Conservation (phyloP, 2,797 vertebrate species). For the Prunella strophiata region DNA sequence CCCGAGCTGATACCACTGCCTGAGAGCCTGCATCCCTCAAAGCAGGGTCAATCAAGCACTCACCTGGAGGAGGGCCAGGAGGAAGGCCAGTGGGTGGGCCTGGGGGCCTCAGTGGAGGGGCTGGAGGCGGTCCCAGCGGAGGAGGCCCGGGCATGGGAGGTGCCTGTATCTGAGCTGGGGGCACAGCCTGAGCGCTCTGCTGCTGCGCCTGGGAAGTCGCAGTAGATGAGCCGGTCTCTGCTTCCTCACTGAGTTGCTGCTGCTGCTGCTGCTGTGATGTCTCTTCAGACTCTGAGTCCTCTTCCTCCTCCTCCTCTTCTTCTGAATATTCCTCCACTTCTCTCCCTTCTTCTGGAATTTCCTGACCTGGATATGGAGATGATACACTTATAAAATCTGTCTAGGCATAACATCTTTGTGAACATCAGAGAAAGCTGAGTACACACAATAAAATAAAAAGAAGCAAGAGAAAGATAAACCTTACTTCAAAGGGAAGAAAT, state of each 20-base stretch:
- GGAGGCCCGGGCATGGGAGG: conserved; percentile 94
- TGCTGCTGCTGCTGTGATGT: conserved; percentile 72
- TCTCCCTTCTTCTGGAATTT: conserved; percentile 91
- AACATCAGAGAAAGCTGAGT: background rate
- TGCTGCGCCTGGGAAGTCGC: conserved; percentile 66
- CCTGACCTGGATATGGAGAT: conserved; percentile 84
- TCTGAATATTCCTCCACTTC: conserved; percentile 85
- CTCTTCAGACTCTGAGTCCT: conserved; percentile 89
- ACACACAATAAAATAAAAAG: background rate
- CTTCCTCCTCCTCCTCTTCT: conserved; percentile 81
- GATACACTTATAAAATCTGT: background rate
- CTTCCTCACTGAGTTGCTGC: conserved; percentile 77
- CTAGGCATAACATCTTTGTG: fast-evolving
- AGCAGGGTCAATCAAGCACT: background rate
- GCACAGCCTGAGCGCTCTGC: conserved; percentile 74
- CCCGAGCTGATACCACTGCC: background rate
- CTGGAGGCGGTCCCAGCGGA: conserved; percentile 92
- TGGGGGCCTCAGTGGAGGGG: conserved; percentile 92
- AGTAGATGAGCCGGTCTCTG: conserved; percentile 68
- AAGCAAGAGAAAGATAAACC: background rate
- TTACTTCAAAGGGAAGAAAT: background rate
- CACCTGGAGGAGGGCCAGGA: conserved; percentile 95
- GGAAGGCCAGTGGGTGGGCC: conserved; percentile 94
- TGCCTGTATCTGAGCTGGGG: conserved; percentile 87
- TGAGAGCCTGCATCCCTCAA: background rate